Base-by-base conservation (phyloP, 2,113 vertebrate species). In the Bos javanicus region DNA sequence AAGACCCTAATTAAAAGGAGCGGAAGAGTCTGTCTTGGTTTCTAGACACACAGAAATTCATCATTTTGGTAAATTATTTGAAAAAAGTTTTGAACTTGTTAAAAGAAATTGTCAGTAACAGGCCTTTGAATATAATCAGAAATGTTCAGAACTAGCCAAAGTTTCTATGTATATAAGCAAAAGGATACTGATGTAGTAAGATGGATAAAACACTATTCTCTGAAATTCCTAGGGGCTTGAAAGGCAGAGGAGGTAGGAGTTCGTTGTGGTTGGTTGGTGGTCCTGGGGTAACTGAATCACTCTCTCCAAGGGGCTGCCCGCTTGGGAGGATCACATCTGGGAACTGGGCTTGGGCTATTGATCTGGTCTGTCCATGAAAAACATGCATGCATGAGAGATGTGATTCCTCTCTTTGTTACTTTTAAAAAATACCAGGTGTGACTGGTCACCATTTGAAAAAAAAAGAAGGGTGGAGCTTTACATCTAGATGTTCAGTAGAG, bases 41-140 rank as follows among this genome's bases (percentile, higher is more conserved):
- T 87, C 74, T 81, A 92, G 80, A 74, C 33, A 76, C 39, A 28
- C 10, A 14, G 83, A 59, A 14, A 16, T 82, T 46, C 26, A 43
- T 85, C 57, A 23, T 97, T 97, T 81, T 33, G 28, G 23, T 17
- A 43, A 90, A n/a, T 39, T 93, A 36, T 78, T 81, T 96, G 93
- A 64, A 96, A n/a, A 93, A 57, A 84, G 74, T 62, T 71, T 95
- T 91, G 84, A 94, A 88, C 46, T 91, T 94, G 71, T 33, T 91
- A 52, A 62, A 84, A 80, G 52, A 80, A 80, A 62, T 17, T 71
- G 16, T 87, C 56, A 57, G 21, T 30, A 52, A 54, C 19, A 96
- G 74, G 5, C 80, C 64, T 78, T 71, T 92, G 64, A 94, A 46
- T 97, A 64, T 74, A 64, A 87, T 59, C n/a, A 78, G 54, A 96